phyloP scores from a whole-genome alignment of 2,888 invertebrate genomes.

The Zonitis immaculata region DNA sequence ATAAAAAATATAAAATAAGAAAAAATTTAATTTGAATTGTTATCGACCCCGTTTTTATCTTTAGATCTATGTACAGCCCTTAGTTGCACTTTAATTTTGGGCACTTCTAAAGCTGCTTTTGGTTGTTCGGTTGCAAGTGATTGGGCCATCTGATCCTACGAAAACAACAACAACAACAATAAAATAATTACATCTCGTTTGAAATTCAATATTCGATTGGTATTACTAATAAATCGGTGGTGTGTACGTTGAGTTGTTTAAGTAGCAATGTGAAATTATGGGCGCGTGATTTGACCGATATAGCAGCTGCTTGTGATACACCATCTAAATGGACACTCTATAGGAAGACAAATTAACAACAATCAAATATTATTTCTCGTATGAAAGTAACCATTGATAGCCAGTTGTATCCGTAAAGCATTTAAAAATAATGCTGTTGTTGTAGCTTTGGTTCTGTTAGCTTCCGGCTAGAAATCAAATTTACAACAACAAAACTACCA shows the following conservation, averaged over 20 bases:
- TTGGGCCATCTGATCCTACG: conserved; percentile 38
- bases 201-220: no score
- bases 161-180: no score
- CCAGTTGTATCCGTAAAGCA: conserved; percentile 33
- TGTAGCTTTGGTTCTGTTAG: conserved; percentile 31
- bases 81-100: conserved; percentile 34
- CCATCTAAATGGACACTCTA: conserved; percentile 60
- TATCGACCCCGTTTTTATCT: conserved; percentile 12
- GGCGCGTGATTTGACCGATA: conserved; percentile 53
- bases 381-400: conserved; percentile 28
- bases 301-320: conserved; percentile 51
- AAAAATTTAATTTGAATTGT: conserved; percentile 12
- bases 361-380: conserved; percentile 21
- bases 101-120: conserved; percentile 32
- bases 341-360: conserved; percentile 29
- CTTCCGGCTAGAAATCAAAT: not conserved
- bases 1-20: not conserved
- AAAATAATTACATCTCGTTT: no score
- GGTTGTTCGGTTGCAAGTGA: conserved; percentile 25
- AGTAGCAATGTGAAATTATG: conserved; percentile 49
- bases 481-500: no score
- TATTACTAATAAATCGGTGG: conserved; percentile 56
- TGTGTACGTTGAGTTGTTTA: conserved; percentile 52
- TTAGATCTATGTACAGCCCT: conserved; percentile 26
- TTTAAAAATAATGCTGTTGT: conserved; percentile 37